Evolutionary conservation across 2,113 vertebrate species (phyloP), one percentile per base, ranked within the genome.

Genomic region (Martes martes): DNA sequence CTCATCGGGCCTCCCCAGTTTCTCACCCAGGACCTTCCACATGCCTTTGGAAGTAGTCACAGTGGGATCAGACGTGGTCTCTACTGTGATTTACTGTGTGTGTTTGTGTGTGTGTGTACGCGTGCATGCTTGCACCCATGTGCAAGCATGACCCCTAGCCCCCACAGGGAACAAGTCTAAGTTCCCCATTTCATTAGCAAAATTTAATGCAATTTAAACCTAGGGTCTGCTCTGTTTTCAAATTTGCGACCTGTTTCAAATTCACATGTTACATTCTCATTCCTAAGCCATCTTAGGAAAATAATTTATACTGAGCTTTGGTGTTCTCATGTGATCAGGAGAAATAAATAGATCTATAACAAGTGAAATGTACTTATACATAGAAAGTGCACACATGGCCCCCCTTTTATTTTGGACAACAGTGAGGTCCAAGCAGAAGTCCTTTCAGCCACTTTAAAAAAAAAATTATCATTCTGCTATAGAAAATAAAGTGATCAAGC

Each of bases 401-500:
- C 73, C 7, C 24, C 50, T 52, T 76, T 69, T 94, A 82, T 57
- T 92, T 21, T 45, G 28, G 65, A 94, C 19, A 83, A 96, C 83
- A 39, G 0, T 45, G 31, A 95, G 69, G n/a, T 21, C 24, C 47
- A 26, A 76, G 28, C 65, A 67, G 13, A 14, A 52, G 19, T 87
- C 55, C 83, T 63, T 63, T 83, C 26, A 63, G 26, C 55, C 7
- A 42, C 16, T 79, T 86, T 24, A 3, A 16, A 65, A 78, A 42
- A 42, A 79, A 63, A 89, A 86, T 33, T 67, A 74, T 80, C 16
- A 26, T 33, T 19, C 11, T 94, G n/a, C 39, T 83, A 36, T 92
- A 76, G 81, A 65, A 88, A 94, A 88, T 87, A 96, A 92, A 92
- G 39, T 86, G 82, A 89, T 57, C 2, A 71, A 89, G 14, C 31